Base-by-base conservation (phyloP, 1,140 invertebrate genomes). In the Meteorus sp. region DNA sequence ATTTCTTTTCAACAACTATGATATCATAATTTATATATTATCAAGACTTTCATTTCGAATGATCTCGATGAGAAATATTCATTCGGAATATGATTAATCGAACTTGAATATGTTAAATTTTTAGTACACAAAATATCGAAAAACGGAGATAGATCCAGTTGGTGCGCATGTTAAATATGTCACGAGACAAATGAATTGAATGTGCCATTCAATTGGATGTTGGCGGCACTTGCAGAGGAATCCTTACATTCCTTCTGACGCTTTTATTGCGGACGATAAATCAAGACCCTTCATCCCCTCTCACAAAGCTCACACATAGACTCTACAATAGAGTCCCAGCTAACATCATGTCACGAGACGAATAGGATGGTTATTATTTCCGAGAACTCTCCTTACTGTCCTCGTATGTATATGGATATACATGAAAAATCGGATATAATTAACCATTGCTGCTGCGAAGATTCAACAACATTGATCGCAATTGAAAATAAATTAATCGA, bases 241-340 rank as follows among this genome's bases (percentile, higher is more conserved):
- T 37, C 50, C 27, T 31, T 15, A 31, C 27, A 52, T 52, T 37
- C 27, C 27, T 35, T 31, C 17, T n/a, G 50, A 52, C 25, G 27
- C 20, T 52, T 52, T 52, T 52, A 52, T 39, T 52, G 50, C 50
- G 7, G 22, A 27, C 50, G 13, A 52, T 52, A 52, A 52, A 52
- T 52, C 27, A 31, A 17, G 31, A 8, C 27, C 27, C 41, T 15
- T 44, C 41, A 44, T 19, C 45, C 13, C 45, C n/a, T 25, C 27
- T 20, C 15, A 44, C 15, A n/a, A 39, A n/a, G 13, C 22, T 4
- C n/a, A 2, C 22, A 48, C 22, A 13, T 25, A 23, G 23, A 25
- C 22, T 48, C 8, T 25, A 22, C 11, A 25, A 25, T 25, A 23
- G 23, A 25, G 25, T n/a, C n/a, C n/a, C n/a, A n/a, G n/a, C 23